Evolutionary conservation across 2,888 invertebrate genomes (phyloP), one percentile per base, ranked within the genome.

Genomic region (Hermaeophaga mercurialis): DNA sequence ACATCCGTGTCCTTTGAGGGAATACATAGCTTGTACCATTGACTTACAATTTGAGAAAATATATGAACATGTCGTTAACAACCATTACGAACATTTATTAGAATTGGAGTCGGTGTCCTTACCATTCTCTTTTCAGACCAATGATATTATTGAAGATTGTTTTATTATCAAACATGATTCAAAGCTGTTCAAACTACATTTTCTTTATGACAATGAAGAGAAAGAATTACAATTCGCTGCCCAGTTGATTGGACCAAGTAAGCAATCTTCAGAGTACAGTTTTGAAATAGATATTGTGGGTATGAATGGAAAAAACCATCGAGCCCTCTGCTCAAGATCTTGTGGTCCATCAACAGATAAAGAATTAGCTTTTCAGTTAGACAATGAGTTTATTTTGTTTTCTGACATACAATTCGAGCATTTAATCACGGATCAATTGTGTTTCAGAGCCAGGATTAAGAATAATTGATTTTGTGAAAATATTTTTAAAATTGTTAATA

Each of bases 21-120:
- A 69, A 6, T 66, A 65, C 41, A 54, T 59, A 19, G 26, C 50
- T 5, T 70, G 70, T 41, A 11, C 41, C 2, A 45, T 22, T 0
- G 4, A 47, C 3, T 47, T 64, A n/a, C 39, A 33, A 6, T 43
- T 56, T 15, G 41, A 48, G 1, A 56, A 66, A 14, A 46, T 68
- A 9, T 59, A 3, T 83, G 81, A 68, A 82, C 81, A 36, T 85
- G 85, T 71, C 82, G 83, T 87, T 80, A 18, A 66, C 56, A 38
- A 58, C 1, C 75, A 77, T 59, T 64, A 66, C 38, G 73, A 75
- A 58, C 64, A 67, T 47, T 33, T 72, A 19, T 46, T 74, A 19
- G 72, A 73, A 58, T 47, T 66, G 9, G 68, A 70, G 15, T 64
- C 52, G 17, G 47, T 71, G 3, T 56, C 33, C 15, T 45, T 63